Percentiles rank a stretch among this genome's conserved stretches.
Conservation (phyloP, 2,888 invertebrate species). For the Scaptomyza tumidula region DNA sequence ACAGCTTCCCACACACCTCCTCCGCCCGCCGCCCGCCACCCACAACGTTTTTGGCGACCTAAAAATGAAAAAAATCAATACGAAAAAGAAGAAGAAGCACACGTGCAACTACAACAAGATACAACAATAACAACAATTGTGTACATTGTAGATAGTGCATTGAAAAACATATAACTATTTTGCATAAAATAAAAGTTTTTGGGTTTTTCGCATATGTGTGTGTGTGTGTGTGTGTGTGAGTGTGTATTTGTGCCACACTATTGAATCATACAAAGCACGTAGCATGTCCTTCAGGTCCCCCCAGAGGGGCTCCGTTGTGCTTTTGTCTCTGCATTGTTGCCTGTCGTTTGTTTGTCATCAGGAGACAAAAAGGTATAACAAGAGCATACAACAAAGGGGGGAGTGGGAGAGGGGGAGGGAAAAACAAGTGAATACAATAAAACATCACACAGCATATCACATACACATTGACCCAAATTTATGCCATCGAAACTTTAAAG, state of each 20-base stretch:
- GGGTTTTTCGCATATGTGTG: conserved; percentile 8
- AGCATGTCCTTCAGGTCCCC: conserved; percentile 54
- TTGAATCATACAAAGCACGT: conserved; percentile 75
- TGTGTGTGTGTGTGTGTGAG: conserved; percentile 13
- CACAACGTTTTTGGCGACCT: conserved; percentile 48
- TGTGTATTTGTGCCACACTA: conserved; percentile 25
- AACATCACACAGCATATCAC: conserved; percentile 31
- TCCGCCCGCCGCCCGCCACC: not conserved
- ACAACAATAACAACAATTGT: conserved; percentile 44
- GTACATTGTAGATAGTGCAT: conserved; percentile 49
- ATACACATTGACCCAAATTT: conserved; percentile 67
- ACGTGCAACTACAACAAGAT: conserved; percentile 57
- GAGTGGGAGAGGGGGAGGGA: conserved; percentile 4
- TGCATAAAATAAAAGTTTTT: conserved; percentile 76
- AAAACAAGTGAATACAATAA: conserved; percentile 40
- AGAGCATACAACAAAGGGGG: conserved; percentile 11
- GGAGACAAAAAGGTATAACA: conserved; percentile 47
- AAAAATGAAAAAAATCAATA: conserved; percentile 75
- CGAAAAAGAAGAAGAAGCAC: conserved; percentile 29
- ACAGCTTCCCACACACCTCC: conserved; percentile 16
- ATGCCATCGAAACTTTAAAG: conserved; percentile 66
- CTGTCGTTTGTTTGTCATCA: conserved; percentile 62
- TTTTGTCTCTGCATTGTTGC: conserved; percentile 52
- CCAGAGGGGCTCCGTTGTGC: conserved; percentile 41
- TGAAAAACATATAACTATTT: conserved; percentile 71